Conservation (phyloP, 2,113 vertebrate species). For the Zosterops hypoxanthus region DNA sequence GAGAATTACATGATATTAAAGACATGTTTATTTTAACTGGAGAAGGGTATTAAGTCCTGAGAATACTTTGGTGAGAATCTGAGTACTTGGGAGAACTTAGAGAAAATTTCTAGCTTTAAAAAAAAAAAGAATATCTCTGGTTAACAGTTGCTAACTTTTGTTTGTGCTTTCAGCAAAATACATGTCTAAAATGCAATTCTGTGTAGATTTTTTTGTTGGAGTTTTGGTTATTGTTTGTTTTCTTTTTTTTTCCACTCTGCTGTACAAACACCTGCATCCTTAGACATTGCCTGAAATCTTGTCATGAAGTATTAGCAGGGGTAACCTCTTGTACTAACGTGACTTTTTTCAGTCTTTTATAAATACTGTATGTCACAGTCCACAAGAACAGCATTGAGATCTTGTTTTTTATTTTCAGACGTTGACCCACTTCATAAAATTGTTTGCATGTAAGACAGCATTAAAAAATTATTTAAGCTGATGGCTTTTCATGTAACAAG, state of each 20-base stretch:
- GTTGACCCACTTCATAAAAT: neutral
- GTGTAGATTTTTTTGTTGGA: neutral
- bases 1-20: slow-evolving; percentile 22
- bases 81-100: neutral
- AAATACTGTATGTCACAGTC: neutral
- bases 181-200: neutral
- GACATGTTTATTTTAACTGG: slow-evolving; percentile 19
- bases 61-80: neutral
- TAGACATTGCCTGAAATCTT: neutral
- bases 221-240: neutral
- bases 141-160: neutral
- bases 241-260: neutral
- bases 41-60: slow-evolving; percentile 9
- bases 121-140: neutral
- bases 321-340: neutral
- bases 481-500: neutral
- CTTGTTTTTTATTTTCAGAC: neutral
- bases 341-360: neutral
- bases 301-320: neutral
- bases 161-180: neutral
- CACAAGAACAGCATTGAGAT: neutral
- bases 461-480: neutral
- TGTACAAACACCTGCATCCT: neutral
- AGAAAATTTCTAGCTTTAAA: neutral
- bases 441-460: neutral